phyloP scores from a whole-genome alignment of 2,113 vertebrate genomes.

The Athene cunicularia region DNA sequence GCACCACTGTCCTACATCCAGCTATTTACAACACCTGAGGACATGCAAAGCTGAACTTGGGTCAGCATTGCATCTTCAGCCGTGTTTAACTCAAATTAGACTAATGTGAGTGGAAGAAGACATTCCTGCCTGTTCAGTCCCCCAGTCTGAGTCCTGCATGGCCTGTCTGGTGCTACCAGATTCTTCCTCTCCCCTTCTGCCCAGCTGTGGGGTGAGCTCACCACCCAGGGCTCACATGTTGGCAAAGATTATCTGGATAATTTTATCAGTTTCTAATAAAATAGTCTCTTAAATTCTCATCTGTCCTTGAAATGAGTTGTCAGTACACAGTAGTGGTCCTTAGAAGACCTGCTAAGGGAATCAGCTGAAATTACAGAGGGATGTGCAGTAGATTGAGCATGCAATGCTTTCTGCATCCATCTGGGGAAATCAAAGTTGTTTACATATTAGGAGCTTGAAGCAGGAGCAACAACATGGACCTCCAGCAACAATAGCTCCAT shows the following conservation, averaged over 20 bases:
- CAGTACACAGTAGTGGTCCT: not conserved
- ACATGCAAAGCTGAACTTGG: not conserved
- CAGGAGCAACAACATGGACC: not conserved
- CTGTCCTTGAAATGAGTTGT: not conserved
- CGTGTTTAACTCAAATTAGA: not conserved
- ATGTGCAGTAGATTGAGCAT: fast-evolving
- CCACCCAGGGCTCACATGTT: not conserved
- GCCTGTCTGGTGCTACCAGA: not conserved
- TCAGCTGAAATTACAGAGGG: not conserved
- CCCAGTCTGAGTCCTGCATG: not conserved
- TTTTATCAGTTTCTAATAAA: not conserved
- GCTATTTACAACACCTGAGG: not conserved
- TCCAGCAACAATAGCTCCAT: not conserved
- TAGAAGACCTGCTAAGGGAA: not conserved
- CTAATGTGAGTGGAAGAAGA: not conserved
- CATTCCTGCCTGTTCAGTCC: fast-evolving
- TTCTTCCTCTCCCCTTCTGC: not conserved
- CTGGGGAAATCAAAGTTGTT: not conserved
- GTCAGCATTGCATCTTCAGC: not conserved
- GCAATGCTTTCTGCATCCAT: not conserved
- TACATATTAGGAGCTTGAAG: not conserved
- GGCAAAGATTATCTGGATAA: not conserved
- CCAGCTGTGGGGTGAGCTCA: not conserved
- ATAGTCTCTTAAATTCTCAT: not conserved
- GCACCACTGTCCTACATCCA: not conserved